A percentile compares a stretch with the other conserved stretches of the same genome.
Evolutionary conservation across 92 coral and sea anemone genomes (phyloP).

Genomic region (Palythoa heliodiscus): DNA sequence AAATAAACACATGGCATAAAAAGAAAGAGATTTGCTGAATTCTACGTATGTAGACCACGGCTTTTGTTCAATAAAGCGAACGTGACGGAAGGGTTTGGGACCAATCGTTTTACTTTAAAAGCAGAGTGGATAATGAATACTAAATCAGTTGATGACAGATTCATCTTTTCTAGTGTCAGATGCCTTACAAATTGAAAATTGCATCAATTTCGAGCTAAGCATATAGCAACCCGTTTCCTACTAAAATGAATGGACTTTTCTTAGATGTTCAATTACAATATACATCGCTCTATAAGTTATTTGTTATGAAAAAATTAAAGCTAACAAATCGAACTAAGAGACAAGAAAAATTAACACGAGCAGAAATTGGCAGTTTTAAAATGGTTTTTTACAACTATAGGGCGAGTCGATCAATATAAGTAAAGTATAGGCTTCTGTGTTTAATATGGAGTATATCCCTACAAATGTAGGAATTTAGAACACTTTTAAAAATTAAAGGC

Average conservation of each 20-base stretch:
- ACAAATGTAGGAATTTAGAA: not conserved
- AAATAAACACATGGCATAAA: constrained; percentile 42
- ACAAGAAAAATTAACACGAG: not conserved
- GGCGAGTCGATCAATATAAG: not conserved
- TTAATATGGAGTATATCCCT: not conserved
- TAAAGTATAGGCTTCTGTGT: too few species aligned
- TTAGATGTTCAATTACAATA: not conserved
- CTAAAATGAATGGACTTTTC: not conserved
- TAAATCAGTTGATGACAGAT: constrained; percentile 18
- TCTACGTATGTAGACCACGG: constrained; percentile 6
- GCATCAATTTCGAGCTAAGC: not conserved
- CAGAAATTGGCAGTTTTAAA: not conserved
- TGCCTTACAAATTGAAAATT: not conserved
- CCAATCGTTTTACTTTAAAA: constrained; percentile 10
- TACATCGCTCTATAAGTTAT: too few species aligned
- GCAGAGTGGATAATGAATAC: constrained; percentile 4
- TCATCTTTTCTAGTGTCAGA: not conserved
- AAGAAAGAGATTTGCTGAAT: constrained; percentile 38
- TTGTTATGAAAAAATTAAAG: too few species aligned
- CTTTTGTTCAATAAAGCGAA: constrained; percentile 33
- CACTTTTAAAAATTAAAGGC: not conserved
- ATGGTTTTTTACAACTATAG: not conserved
- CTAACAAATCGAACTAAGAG: too few species aligned
- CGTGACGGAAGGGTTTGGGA: not conserved
- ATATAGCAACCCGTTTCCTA: not conserved